These are phyloP conservation scores for Mormyrus hasselquistii DNA, from an alignment of 2,797 vertebrate species.

Conservation along the genomic window DNA sequence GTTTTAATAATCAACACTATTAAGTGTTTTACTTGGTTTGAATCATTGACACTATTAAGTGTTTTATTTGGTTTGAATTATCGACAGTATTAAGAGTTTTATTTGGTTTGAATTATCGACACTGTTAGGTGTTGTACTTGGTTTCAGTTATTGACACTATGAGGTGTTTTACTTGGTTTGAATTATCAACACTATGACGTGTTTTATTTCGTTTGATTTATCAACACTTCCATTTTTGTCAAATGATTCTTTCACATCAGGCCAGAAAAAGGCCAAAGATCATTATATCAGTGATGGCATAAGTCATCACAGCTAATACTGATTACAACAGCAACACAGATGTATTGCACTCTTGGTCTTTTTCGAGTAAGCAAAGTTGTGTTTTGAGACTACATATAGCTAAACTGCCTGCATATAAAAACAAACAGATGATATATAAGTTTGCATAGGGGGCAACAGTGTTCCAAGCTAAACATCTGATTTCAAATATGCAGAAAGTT, in stretches of 20 bases:
- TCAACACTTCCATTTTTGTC: background rate
- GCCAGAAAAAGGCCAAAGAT: background rate
- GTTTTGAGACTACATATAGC: background rate
- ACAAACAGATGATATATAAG: background rate
- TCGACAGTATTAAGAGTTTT: too few relatives aligned
- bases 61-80: too few relatives aligned
- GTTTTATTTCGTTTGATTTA: background rate
- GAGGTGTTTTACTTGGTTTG: too few relatives aligned
- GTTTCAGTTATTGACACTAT: too few relatives aligned
- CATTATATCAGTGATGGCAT: background rate
- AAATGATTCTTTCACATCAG: background rate
- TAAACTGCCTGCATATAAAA: background rate
- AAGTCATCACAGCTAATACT: background rate
- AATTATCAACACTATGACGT: background rate
- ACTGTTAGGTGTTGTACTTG: too few relatives aligned
- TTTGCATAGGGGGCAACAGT: background rate
- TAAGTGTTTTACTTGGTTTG: too few relatives aligned
- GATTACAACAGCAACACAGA: background rate
- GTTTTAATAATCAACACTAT: background rate
- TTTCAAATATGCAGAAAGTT: background rate
- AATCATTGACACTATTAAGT: too few relatives aligned
- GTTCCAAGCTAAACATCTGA: background rate
- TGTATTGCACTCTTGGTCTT: background rate
- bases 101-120: too few relatives aligned
- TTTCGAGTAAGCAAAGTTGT: background rate